A percentile compares a stretch with the other conserved stretches of the same genome.
These are phyloP conservation scores for Sylvia borin DNA, from an alignment of 2,797 vertebrate genomes.

Conservation along the genomic window DNA sequence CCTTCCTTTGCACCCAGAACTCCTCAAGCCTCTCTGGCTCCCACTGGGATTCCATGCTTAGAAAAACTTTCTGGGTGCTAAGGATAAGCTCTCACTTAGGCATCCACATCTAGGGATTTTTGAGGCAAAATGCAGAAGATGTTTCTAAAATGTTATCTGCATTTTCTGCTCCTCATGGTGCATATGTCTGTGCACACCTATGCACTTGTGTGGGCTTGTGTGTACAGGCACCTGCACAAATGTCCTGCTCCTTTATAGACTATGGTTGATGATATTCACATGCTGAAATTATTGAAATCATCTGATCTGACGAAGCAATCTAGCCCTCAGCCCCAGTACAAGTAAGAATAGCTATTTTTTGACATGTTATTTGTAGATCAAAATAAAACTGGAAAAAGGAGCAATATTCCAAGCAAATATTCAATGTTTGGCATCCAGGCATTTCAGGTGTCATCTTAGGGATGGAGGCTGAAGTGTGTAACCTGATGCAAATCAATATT, in stretches of 20 bases:
- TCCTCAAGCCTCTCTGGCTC: not conserved
- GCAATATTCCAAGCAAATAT: not conserved
- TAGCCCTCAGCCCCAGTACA: not conserved
- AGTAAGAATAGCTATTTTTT: not conserved
- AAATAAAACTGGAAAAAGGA: not conserved
- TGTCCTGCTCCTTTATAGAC: not conserved
- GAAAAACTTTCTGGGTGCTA: not conserved
- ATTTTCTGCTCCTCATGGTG: not conserved
- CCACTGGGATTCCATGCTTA: not conserved
- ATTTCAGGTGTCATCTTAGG: not conserved
- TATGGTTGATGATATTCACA: not conserved
- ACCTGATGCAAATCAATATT: not conserved
- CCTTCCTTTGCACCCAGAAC: not conserved
- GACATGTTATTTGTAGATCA: not conserved
- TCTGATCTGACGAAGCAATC: not conserved
- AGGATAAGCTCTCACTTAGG: not conserved
- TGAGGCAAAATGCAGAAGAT: not conserved
- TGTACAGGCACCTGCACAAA: not conserved
- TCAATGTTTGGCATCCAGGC: not conserved
- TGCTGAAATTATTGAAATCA: not conserved
- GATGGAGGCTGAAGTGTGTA: not conserved
- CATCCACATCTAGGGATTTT: not conserved
- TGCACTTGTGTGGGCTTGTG: not conserved
- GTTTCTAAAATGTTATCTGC: not conserved
- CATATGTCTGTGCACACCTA: rapidly evolving